phyloP scores from a whole-genome alignment of 2,888 invertebrate genomes.

The Miltochrista miniata region DNA sequence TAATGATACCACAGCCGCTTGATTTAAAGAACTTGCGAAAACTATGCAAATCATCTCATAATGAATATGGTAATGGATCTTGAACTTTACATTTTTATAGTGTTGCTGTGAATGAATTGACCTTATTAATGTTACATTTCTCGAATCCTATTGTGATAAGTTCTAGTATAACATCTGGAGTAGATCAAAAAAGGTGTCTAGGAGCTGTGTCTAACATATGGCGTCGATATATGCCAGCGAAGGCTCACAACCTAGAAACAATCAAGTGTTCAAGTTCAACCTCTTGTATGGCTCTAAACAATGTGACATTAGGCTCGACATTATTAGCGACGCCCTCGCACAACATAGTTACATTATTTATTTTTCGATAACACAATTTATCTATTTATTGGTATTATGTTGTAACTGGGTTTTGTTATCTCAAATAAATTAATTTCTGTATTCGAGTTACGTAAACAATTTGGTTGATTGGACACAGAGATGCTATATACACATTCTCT shows the following conservation, averaged over 20 bases:
- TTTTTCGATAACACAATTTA: slow-evolving; percentile 15
- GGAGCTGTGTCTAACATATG: slow-evolving; percentile 22
- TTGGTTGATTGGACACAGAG: no score
- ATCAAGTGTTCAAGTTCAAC: slow-evolving; percentile 72
- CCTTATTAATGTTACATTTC: slow-evolving; percentile 2
- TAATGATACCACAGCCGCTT: no score
- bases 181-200: slow-evolving; percentile 2
- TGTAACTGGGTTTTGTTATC: not conserved
- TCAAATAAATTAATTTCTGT: no score
- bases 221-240: slow-evolving; percentile 30
- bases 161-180: not conserved
- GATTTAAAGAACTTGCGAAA: not conserved
- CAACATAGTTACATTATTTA: slow-evolving; percentile 16
- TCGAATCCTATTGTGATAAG: not conserved
- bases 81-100: slow-evolving; percentile 2
- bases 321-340: slow-evolving; percentile 58
- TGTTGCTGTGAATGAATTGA: not conserved
- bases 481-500: no score
- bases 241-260: slow-evolving; percentile 36
- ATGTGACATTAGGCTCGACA: slow-evolving; percentile 67
- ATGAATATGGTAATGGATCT: slow-evolving; percentile 3
- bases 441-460: no score
- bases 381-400: slow-evolving; percentile 1
- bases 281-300: slow-evolving; percentile 56
- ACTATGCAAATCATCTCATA: not conserved